Percentiles rank a stretch among this genome's conserved stretches.
Conservation (phyloP, 92 coral and sea anemone genomes). For the Paramuricea clavata region DNA sequence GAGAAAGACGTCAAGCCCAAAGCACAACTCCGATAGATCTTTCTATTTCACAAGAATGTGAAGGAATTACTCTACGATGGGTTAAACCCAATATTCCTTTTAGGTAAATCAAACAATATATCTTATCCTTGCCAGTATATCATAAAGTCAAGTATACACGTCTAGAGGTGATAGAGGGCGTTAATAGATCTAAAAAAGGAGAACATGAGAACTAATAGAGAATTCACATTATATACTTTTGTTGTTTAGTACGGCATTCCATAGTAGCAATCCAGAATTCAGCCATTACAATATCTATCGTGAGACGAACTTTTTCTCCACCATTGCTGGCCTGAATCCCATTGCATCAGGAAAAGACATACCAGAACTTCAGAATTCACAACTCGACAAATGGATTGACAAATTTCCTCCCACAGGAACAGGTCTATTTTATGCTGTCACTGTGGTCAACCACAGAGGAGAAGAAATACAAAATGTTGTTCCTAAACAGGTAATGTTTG, state of each 20-base stretch:
- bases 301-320: conserved; percentile 64
- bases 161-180: too few relatives aligned
- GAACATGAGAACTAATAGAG: too few relatives aligned
- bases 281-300: conserved; percentile 91
- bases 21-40: not conserved
- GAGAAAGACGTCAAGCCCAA: conserved; percentile 5
- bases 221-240: not conserved
- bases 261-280: conserved; percentile 77
- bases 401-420: conserved; percentile 77
- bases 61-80: conserved; percentile 88
- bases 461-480: conserved; percentile 71
- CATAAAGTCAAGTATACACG: too few relatives aligned
- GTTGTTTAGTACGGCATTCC: conserved; percentile 29
- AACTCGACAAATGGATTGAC: conserved; percentile 77
- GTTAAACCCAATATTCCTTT: conserved; percentile 62
- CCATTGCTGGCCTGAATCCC: conserved; percentile 83
- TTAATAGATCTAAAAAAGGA: too few relatives aligned
- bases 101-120: conserved; percentile 64
- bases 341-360: conserved; percentile 78
- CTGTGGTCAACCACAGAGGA: conserved; percentile 84
- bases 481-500: conserved; percentile 67
- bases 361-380: conserved; percentile 65
- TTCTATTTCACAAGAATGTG: conserved; percentile 83
- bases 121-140: not conserved
- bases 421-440: conserved; percentile 87